phyloP scores from a whole-genome alignment of 2,888 invertebrate species.

The Parapristionchus giblindavisi region DNA sequence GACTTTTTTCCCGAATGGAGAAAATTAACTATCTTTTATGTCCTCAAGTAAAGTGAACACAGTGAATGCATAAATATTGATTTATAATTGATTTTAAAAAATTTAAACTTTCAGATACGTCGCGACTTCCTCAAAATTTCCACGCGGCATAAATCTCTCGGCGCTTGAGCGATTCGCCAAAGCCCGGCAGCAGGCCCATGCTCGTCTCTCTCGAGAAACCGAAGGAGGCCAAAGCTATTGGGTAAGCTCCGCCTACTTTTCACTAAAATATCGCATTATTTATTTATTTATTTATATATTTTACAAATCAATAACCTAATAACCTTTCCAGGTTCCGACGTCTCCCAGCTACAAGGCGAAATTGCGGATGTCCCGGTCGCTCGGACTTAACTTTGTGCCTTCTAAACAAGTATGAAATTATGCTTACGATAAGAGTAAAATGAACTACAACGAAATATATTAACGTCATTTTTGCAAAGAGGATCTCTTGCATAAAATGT shows the following conservation, averaged over 20 bases:
- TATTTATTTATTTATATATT: background rate
- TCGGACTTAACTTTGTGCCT: constrained; percentile 50
- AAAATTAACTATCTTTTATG: too few species aligned
- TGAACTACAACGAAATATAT: background rate
- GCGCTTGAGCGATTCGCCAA: constrained; percentile 54
- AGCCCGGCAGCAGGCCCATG: constrained; percentile 42
- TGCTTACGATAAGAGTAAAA: background rate
- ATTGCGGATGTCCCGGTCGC: constrained; percentile 47
- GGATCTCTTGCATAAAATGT: constrained; percentile 10
- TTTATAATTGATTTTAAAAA: too few species aligned
- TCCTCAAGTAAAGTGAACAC: too few species aligned
- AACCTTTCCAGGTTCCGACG: constrained; percentile 45
- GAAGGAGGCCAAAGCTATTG: constrained; percentile 45
- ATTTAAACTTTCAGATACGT: constrained; percentile 57
- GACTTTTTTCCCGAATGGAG: too few species aligned
- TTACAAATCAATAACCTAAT: background rate
- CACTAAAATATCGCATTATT: background rate
- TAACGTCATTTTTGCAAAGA: background rate
- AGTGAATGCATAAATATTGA: too few species aligned
- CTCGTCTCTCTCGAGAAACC: constrained; percentile 30
- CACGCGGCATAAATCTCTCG: constrained; percentile 58
- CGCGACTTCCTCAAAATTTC: constrained; percentile 57
- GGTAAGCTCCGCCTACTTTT: constrained; percentile 16
- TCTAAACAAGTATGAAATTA: constrained; percentile 55
- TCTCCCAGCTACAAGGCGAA: constrained; percentile 49